Percentiles rank a stretch among this genome's conserved stretches.
Conservation (phyloP, 2,797 vertebrate genomes). For the Leucoraja ocellata region DNA sequence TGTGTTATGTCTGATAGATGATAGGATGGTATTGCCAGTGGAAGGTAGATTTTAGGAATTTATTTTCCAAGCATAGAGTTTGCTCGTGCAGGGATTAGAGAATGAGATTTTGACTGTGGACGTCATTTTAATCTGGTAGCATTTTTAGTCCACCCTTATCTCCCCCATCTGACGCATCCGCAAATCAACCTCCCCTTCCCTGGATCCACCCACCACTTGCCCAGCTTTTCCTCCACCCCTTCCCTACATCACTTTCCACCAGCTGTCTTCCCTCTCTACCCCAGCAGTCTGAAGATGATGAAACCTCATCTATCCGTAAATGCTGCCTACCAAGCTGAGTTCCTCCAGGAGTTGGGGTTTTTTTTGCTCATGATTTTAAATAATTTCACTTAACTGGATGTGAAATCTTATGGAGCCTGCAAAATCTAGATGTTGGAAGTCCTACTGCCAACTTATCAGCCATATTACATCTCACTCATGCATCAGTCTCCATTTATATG, state of each 20-base stretch:
- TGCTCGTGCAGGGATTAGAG: neutral
- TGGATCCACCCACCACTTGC: no score
- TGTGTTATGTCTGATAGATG: neutral
- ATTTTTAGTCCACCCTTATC: neutral
- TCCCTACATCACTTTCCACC: no score
- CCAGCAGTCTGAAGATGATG: no score
- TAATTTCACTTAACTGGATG: neutral
- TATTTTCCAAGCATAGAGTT: neutral
- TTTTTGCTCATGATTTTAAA: no score
- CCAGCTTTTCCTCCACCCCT: no score
- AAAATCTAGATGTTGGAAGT: neutral
- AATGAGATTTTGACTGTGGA: neutral
- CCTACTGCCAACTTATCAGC: neutral
- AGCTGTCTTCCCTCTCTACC: no score
- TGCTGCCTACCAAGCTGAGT: no score
- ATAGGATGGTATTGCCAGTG: neutral
- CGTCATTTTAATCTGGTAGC: neutral
- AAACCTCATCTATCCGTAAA: no score
- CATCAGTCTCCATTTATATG: neutral
- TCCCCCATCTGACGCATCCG: no score
- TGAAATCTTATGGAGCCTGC: slow-evolving; percentile 6
- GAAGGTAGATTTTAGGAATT: neutral
- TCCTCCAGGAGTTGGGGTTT: no score
- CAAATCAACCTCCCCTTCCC: no score
- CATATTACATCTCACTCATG: no score